These are phyloP conservation scores for Nannobrachium achirus DNA, from an alignment of 2,113 vertebrate species.

Conservation along the genomic window DNA sequence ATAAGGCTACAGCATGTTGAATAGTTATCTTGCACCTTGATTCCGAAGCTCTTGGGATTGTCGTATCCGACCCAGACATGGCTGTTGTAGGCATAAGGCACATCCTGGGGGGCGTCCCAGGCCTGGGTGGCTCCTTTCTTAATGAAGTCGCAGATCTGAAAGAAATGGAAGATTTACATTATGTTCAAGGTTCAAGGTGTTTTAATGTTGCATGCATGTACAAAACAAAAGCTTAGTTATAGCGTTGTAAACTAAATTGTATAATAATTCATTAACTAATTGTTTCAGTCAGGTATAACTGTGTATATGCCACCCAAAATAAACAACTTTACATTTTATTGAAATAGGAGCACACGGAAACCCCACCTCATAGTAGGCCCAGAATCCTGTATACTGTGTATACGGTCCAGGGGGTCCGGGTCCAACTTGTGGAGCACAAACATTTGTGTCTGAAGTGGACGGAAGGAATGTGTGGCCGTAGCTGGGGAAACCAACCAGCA, in stretches of 20 bases:
- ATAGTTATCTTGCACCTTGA: conserved; percentile 63
- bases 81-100: conserved; percentile 76
- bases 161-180: not conserved
- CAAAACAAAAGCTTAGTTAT: too few relatives aligned
- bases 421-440: conserved; percentile 77
- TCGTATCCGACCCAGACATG: conserved; percentile 79
- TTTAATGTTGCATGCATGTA: too few relatives aligned
- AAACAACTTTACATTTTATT: too few relatives aligned
- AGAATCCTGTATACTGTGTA: conserved; percentile 74
- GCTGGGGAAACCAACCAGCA: conserved; percentile 78
- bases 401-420: conserved; percentile 80
- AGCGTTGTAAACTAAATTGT: too few relatives aligned
- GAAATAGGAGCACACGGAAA: too few relatives aligned
- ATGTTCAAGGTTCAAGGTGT: too few relatives aligned
- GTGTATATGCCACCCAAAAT: too few relatives aligned
- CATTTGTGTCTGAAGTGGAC: conserved; percentile 63
- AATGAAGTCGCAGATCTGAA: conserved; percentile 77
- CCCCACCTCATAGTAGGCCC: conserved; percentile 85
- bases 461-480: conserved; percentile 81
- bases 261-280: too few relatives aligned
- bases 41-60: conserved; percentile 65
- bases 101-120: conserved; percentile 67
- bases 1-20: too few relatives aligned
- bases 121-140: conserved; percentile 68
- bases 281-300: too few relatives aligned